phyloP scores from a whole-genome alignment of 2,113 vertebrate genomes.

The Beaufortia kweichowensis region DNA sequence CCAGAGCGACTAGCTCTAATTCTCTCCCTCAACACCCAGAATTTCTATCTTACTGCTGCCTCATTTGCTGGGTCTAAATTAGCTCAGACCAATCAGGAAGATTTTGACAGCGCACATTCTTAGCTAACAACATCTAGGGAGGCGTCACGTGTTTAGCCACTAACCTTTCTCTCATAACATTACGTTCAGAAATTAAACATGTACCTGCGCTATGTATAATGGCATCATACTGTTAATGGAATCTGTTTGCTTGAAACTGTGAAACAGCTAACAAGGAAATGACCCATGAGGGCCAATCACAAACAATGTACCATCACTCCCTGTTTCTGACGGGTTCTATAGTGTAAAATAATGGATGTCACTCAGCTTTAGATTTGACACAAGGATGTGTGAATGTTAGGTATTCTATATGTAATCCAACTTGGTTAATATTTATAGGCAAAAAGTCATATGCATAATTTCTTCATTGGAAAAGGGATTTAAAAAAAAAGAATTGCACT shows the following conservation, averaged over 20 bases:
- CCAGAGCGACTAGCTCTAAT: conserved; percentile 42
- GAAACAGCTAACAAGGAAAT: background rate
- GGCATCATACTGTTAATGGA: background rate
- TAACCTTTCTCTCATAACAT: conserved; percentile 37
- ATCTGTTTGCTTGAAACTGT: background rate
- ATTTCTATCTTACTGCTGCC: conserved; percentile 1
- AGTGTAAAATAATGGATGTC: background rate
- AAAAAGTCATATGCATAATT: background rate
- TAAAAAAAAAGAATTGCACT: too few species aligned
- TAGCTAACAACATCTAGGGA: conserved; percentile 20
- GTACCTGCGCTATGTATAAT: conserved; percentile 22
- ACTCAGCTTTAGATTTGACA: background rate
- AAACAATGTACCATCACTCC: background rate
- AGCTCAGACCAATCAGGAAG: conserved; percentile 37
- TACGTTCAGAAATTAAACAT: conserved; percentile 30
- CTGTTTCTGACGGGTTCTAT: background rate
- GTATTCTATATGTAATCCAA: background rate
- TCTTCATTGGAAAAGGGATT: too few species aligned
- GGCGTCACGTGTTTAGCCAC: conserved; percentile 30
- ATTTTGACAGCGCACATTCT: conserved; percentile 38
- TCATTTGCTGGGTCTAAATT: conserved; percentile 45
- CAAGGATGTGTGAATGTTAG: conserved; percentile 6
- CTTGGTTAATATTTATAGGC: background rate
- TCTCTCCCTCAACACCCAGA: conserved; percentile 43
- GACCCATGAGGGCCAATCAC: background rate